Base-by-base conservation (phyloP, 2,888 invertebrate species). In the Opisthograptis luteolata region DNA sequence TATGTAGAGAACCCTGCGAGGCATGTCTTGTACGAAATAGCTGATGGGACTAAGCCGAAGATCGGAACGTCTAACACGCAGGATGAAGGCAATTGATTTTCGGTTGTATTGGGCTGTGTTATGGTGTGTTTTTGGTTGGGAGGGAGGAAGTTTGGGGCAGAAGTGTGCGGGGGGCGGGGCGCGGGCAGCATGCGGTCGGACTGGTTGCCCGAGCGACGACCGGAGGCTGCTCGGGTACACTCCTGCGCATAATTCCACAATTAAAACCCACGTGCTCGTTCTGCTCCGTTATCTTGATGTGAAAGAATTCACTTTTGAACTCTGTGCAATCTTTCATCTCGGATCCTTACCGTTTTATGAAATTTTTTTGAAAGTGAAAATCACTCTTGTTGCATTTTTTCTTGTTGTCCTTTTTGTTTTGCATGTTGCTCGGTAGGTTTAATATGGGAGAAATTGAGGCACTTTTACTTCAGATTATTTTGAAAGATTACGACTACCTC, bases 201-300 rank as follows among this genome's bases (percentile, higher is more conserved):
- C 89, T 87, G 89, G 88, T 88, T 87, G 87, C 75, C 64, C 88
- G 88, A 88, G 73, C 89, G 89, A 81, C 89, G 89, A 89, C 89
- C 88, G 88, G 82, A 83, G 87, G 81, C 87, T 79, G 87, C 71
- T 70, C 53, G 41, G 61, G 81, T 81, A 82, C 82, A 81, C 62
- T 81, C 77, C 68, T 58, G 78, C 55, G 60, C 73, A 72, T 70
- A 78, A 80, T 68, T 72, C 70, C 69, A 68, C 70, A 67, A 76
- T 81, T 78, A 68, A 73, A 70, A 67, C 54, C 72, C 81, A 83
- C 79, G 81, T 79, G 79, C 71, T 55, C 53, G 68, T 64, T 64
- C 56, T 48, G 48, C 10, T 17, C 35, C 32, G 30, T 30, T 59
- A 73, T 76, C 69, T 70, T 64, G 61, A 70, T 59, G 50, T 35